These are phyloP conservation scores for Xestia ashworthii DNA, from an alignment of 2,888 invertebrate species.

Conservation along the genomic window DNA sequence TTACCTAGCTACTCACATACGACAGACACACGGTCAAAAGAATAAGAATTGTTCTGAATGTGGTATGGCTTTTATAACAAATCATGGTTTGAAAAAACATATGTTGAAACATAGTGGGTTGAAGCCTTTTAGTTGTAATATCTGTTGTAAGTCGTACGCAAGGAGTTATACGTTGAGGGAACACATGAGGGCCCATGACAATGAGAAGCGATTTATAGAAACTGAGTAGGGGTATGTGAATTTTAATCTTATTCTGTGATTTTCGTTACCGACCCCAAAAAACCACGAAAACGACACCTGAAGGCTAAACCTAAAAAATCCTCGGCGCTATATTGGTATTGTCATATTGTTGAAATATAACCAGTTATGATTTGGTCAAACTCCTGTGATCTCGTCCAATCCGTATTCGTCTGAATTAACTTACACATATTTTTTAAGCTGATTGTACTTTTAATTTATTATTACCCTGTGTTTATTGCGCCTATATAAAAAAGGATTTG, in stretches of 20 bases:
- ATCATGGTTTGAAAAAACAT: slow-evolving; percentile 86
- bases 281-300: no score
- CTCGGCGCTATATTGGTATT: no score
- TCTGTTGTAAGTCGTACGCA: slow-evolving; percentile 81
- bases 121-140: slow-evolving; percentile 80
- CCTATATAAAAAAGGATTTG: no score
- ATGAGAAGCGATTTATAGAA: slow-evolving; percentile 48
- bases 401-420: no score
- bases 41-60: slow-evolving; percentile 87
- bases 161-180: slow-evolving; percentile 76
- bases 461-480: no score
- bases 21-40: slow-evolving; percentile 85
- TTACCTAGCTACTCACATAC: slow-evolving; percentile 84
- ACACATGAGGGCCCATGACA: slow-evolving; percentile 76
- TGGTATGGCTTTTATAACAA: slow-evolving; percentile 87
- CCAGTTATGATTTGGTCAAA: neutral
- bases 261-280: no score
- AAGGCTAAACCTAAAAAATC: no score
- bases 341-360: neutral
- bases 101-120: slow-evolving; percentile 84
- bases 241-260: neutral
- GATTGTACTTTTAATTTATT: neutral
- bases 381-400: neutral
- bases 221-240: slow-evolving; percentile 16
- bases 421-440: neutral